Conservation (phyloP, 2,113 vertebrate species). For the Stictonetta naevosa region DNA sequence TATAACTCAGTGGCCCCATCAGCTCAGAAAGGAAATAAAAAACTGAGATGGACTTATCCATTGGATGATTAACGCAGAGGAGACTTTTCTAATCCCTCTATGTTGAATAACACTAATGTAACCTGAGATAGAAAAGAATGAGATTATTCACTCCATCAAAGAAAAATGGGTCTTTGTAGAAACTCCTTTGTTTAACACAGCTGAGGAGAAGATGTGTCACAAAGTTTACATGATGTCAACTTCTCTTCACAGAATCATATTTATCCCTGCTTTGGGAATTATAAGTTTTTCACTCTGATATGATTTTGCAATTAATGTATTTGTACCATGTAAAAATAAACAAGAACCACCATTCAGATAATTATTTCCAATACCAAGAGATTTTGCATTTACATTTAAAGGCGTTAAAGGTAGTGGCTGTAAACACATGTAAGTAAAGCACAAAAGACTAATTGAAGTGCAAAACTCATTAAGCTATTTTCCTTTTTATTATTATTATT, state of each 20-base stretch:
- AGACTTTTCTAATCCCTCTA: background rate
- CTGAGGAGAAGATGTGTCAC: background rate
- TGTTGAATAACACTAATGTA: background rate
- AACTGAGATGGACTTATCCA: background rate
- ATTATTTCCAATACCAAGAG: background rate
- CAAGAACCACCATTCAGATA: background rate
- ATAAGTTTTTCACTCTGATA: background rate
- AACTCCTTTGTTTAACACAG: background rate
- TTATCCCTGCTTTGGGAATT: background rate
- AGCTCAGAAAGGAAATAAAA: background rate
- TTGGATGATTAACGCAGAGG: background rate
- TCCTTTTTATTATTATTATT: background rate
- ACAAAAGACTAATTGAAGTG: background rate
- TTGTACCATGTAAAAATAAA: background rate
- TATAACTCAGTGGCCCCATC: no score
- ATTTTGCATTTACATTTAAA: background rate
- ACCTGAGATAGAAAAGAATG: background rate
- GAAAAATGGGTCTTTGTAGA: background rate
- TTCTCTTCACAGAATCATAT: background rate
- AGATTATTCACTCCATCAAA: background rate
- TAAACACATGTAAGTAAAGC: background rate
- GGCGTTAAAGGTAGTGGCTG: background rate
- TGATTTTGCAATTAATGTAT: background rate
- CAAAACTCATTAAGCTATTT: background rate
- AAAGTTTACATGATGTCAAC: background rate